These are phyloP conservation scores for Anthrax anthrax DNA, from an alignment of 2,888 invertebrate species.

Conservation along the genomic window DNA sequence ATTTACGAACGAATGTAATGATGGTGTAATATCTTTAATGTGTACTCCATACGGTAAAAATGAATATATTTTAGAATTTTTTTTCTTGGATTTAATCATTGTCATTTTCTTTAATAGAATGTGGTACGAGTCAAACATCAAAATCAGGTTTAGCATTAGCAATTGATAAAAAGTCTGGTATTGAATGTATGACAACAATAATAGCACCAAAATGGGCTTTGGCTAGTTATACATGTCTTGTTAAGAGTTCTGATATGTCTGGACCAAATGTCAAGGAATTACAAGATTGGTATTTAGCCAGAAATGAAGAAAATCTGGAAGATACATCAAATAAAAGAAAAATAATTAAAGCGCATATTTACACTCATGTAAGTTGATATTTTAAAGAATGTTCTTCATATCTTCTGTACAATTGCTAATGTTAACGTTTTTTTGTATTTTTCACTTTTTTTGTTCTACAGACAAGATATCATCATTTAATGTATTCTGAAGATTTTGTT, in stretches of 20 bases:
- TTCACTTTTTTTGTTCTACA: slow-evolving; percentile 15
- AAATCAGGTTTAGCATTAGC: slow-evolving; percentile 26
- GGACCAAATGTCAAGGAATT: slow-evolving; percentile 2
- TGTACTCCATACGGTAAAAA: slow-evolving; percentile 41
- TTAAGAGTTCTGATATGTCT: slow-evolving; percentile 8
- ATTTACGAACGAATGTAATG: slow-evolving; percentile 31
- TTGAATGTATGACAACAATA: slow-evolving; percentile 36
- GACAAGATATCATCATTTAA: slow-evolving; percentile 41
- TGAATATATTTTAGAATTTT: neutral
- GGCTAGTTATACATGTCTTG: slow-evolving; percentile 36
- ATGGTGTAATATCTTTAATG: slow-evolving; percentile 36
- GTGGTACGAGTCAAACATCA: slow-evolving; percentile 7
- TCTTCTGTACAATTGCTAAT: neutral
- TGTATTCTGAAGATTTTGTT: slow-evolving; percentile 43
- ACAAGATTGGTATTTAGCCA: slow-evolving; percentile 12
- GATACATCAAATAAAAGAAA: slow-evolving; percentile 6
- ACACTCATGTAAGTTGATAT: slow-evolving; percentile 7
- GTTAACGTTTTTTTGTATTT: neutral
- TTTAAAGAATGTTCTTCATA: neutral
- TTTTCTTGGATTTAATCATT: neutral
- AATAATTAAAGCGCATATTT: slow-evolving; percentile 6
- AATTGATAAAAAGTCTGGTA: slow-evolving; percentile 34
- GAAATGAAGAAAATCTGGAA: slow-evolving; percentile 6
- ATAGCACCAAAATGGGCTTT: slow-evolving; percentile 38
- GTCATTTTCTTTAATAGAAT: slow-evolving; percentile 3